Percentiles rank a stretch among this genome's conserved stretches.
phyloP scores from a whole-genome alignment of 1,140 invertebrate species.

The Nymphalis io region DNA sequence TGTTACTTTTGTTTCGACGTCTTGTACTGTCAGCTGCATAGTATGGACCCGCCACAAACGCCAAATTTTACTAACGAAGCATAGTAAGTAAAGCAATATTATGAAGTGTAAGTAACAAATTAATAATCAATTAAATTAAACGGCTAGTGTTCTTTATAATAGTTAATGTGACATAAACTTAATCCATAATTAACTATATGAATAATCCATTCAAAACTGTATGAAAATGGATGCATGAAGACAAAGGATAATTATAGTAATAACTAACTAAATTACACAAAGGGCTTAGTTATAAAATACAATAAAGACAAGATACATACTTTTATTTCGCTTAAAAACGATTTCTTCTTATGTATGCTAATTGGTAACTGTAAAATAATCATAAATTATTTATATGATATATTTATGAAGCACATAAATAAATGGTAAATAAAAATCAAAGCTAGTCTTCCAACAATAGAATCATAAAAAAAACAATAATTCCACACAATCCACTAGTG shows the following conservation, averaged over 20 bases:
- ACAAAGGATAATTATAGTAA: not conserved
- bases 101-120: not conserved
- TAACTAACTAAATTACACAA: not conserved
- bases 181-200: not conserved
- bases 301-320: not conserved
- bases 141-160: not conserved
- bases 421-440: too few species aligned
- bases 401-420: too few species aligned
- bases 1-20: constrained; percentile 99
- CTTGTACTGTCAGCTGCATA: constrained; percentile 95
- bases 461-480: too few species aligned
- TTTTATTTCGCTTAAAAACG: not conserved
- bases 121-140: not conserved
- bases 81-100: constrained; percentile 86
- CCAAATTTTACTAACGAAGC: constrained; percentile 96
- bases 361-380: too few species aligned
- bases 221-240: not conserved
- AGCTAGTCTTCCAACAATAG: too few species aligned
- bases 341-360: too few species aligned
- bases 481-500: too few species aligned
- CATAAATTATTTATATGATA: too few species aligned
- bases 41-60: constrained; percentile 92
- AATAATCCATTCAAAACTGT: not conserved
- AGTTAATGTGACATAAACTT: not conserved
- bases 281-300: not conserved